Evolutionary conservation across 2,888 invertebrate genomes (phyloP).

Genomic region (Perizoma affinitatum): DNA sequence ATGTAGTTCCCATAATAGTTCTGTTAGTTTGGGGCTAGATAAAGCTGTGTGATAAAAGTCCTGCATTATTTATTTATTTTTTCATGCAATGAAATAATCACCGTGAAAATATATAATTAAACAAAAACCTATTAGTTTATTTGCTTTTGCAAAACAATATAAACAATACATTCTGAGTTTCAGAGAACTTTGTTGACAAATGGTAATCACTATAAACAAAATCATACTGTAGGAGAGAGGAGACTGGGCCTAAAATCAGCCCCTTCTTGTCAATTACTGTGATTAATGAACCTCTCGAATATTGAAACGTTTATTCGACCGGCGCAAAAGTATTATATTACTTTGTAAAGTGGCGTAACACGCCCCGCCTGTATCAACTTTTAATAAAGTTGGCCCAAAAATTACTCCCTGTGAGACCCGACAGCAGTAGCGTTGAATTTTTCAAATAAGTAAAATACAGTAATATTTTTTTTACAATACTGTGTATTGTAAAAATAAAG

Average conservation of each 20-base stretch:
- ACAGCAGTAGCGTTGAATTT: constrained; percentile 3
- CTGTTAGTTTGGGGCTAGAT: too few species aligned
- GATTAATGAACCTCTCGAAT: constrained; percentile 80
- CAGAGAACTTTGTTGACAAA: constrained; percentile 45
- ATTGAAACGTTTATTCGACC: constrained; percentile 81
- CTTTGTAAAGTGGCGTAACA: constrained; percentile 61
- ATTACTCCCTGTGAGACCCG: constrained; percentile 42
- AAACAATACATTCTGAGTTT: constrained; percentile 5
- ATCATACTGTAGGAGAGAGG: constrained; percentile 50
- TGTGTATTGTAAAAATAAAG: too few species aligned
- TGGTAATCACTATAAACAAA: constrained; percentile 62
- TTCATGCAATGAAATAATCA: not conserved
- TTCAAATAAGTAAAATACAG: not conserved
- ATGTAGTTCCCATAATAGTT: too few species aligned
- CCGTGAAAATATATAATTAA: not conserved
- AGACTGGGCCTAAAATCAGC: constrained; percentile 61
- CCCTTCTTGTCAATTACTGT: constrained; percentile 80
- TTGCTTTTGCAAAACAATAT: not conserved
- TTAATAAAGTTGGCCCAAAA: constrained; percentile 65
- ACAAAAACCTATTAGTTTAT: too few species aligned
- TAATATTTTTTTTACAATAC: not conserved
- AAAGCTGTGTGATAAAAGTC: too few species aligned
- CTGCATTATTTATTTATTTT: not conserved
- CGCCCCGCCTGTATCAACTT: constrained; percentile 61
- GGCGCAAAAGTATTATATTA: constrained; percentile 76